Evolutionary conservation across 2,888 invertebrate species (phyloP).

Genomic region (Listrodromus nycthemerus): DNA sequence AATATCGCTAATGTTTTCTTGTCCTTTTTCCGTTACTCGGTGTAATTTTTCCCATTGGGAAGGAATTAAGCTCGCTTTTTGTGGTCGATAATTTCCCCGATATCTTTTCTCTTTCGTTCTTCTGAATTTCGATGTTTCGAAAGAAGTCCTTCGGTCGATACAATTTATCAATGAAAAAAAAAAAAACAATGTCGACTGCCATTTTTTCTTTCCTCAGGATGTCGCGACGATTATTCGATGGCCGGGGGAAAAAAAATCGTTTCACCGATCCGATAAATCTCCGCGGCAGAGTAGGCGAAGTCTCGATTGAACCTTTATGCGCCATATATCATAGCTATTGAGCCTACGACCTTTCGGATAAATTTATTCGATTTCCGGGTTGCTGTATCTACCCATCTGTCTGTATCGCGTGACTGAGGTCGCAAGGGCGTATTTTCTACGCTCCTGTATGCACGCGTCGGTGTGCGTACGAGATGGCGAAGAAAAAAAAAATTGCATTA

Average conservation of each 20-base stretch:
- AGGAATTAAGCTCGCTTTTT: too few relatives aligned
- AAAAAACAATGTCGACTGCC: too few relatives aligned
- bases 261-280: slow-evolving; percentile 2
- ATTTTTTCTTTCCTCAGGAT: too few relatives aligned
- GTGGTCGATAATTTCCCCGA: too few relatives aligned
- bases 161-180: too few relatives aligned
- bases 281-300: background rate
- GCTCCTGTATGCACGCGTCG: background rate
- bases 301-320: slow-evolving; percentile 14
- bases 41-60: too few relatives aligned
- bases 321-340: slow-evolving; percentile 1
- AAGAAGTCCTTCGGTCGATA: too few relatives aligned
- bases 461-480: slow-evolving; percentile 5
- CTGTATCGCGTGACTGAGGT: slow-evolving; percentile 3
- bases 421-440: background rate
- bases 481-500: slow-evolving; percentile 32
- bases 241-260: background rate
- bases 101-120: too few relatives aligned
- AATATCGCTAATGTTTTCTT: too few relatives aligned
- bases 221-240: background rate
- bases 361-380: slow-evolving; percentile 16
- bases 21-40: too few relatives aligned
- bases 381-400: background rate
- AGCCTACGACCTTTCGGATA: slow-evolving; percentile 14
- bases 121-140: too few relatives aligned